phyloP scores from a whole-genome alignment of 2,888 invertebrate species.

The Orthosia incerta region DNA sequence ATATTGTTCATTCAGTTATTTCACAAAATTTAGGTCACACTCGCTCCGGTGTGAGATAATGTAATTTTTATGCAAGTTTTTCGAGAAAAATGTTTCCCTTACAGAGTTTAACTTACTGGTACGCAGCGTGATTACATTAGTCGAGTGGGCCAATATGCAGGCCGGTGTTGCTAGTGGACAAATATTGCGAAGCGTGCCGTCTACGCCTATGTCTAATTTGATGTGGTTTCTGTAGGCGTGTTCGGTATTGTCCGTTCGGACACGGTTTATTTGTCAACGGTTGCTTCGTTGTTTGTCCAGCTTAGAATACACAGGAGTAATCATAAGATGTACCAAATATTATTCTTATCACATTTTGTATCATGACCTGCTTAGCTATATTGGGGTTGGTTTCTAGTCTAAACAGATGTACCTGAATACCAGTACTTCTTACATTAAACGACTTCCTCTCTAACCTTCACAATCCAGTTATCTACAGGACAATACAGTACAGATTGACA shows the following conservation, averaged over 20 bases:
- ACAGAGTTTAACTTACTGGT: background rate
- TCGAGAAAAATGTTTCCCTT: conserved; percentile 35
- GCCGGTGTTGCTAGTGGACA: conserved; percentile 18
- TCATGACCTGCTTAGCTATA: too few relatives aligned
- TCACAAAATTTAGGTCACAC: conserved; percentile 31
- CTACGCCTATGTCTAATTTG: conserved; percentile 17
- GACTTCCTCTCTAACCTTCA: background rate
- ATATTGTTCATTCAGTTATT: conserved; percentile 41
- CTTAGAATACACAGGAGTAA: background rate
- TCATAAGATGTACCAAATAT: background rate
- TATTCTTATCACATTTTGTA: background rate
- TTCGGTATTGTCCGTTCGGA: conserved; percentile 13
- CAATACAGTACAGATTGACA: too few relatives aligned
- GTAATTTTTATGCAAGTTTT: conserved; percentile 37
- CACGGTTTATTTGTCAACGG: conserved; percentile 16
- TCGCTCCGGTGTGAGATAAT: conserved; percentile 18
- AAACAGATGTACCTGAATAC: too few relatives aligned
- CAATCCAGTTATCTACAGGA: background rate
- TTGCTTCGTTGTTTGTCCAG: background rate
- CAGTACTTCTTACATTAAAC: too few relatives aligned
- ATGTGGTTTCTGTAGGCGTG: conserved; percentile 30
- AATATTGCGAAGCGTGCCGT: conserved; percentile 23
- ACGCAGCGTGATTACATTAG: conserved; percentile 8
- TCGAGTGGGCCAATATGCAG: conserved; percentile 29
- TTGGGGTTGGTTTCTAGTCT: too few relatives aligned